These are phyloP conservation scores for Equus quagga DNA, from an alignment of 2,113 vertebrate genomes.

Conservation along the genomic window DNA sequence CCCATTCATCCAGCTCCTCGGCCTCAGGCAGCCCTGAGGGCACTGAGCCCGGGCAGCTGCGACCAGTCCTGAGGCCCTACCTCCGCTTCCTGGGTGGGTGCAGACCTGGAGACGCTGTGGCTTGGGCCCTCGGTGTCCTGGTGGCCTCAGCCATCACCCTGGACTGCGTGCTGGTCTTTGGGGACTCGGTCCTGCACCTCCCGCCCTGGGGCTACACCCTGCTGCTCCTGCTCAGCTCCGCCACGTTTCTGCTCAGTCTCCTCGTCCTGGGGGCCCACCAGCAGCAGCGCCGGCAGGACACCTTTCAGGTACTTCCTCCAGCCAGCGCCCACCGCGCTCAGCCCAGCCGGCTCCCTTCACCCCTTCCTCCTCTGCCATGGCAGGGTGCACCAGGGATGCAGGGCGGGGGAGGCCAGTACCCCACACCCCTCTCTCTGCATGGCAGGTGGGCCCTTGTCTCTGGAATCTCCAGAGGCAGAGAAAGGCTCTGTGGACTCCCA, in stretches of 20 bases:
- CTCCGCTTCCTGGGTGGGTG: conserved; percentile 90
- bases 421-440: neutral
- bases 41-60: conserved; percentile 90
- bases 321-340: neutral
- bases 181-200: conserved; percentile 89
- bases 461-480: neutral
- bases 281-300: conserved; percentile 90
- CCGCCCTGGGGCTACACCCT: conserved; percentile 91
- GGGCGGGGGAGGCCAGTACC: neutral
- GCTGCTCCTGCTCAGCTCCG: conserved; percentile 90
- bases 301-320: conserved; percentile 92
- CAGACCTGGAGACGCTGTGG: conserved; percentile 91
- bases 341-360: neutral
- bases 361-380: neutral
- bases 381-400: neutral
- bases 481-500: neutral
- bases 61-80: conserved; percentile 92
- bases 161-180: conserved; percentile 91
- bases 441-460: neutral
- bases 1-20: neutral
- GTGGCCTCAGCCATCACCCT: conserved; percentile 92
- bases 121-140: conserved; percentile 89
- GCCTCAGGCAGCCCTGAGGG: conserved; percentile 85
- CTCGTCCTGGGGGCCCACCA: conserved; percentile 93
- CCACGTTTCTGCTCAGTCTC: conserved; percentile 90